Percentiles rank a stretch among this genome's conserved stretches.
Evolutionary conservation across 2,888 invertebrate genomes (phyloP).

Genomic region (Ectemnius lituratus): DNA sequence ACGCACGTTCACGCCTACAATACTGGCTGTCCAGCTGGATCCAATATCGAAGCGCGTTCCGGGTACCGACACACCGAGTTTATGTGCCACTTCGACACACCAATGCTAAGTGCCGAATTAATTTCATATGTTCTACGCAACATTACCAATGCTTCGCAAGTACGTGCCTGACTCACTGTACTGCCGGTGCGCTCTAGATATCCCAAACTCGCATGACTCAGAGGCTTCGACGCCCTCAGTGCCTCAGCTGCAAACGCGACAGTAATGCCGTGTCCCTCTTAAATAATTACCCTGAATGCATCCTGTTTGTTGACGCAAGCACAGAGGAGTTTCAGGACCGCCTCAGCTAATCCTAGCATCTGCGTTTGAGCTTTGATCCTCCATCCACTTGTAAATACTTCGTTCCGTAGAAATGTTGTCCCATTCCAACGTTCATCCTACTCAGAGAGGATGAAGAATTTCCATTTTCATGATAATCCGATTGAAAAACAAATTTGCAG

Average conservation of each 20-base stretch:
- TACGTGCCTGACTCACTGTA: slow-evolving; percentile 28
- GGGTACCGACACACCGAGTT: slow-evolving; percentile 17
- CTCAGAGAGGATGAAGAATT: too few relatives aligned
- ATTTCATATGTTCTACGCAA: slow-evolving; percentile 51
- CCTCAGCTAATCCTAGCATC: too few relatives aligned
- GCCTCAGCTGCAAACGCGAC: neutral
- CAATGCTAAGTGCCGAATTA: slow-evolving; percentile 50
- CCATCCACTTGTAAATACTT: too few relatives aligned
- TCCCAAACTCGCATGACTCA: neutral
- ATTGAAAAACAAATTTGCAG: too few relatives aligned
- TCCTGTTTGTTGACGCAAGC: too few relatives aligned
- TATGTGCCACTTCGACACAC: slow-evolving; percentile 32
- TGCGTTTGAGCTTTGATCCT: too few relatives aligned
- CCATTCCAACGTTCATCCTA: too few relatives aligned
- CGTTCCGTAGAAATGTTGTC: too few relatives aligned
- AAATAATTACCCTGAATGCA: neutral
- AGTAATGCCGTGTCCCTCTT: neutral
- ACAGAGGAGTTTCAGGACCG: too few relatives aligned
- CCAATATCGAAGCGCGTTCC: slow-evolving; percentile 50
- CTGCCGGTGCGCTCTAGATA: too few relatives aligned
- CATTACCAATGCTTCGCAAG: slow-evolving; percentile 40
- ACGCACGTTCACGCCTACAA: slow-evolving; percentile 23
- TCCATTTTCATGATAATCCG: too few relatives aligned
- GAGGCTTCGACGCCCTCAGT: neutral
- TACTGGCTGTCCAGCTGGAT: slow-evolving; percentile 44